Evolutionary conservation across 2,797 vertebrate genomes (phyloP).

Genomic region (Crocidura indochinensis): DNA sequence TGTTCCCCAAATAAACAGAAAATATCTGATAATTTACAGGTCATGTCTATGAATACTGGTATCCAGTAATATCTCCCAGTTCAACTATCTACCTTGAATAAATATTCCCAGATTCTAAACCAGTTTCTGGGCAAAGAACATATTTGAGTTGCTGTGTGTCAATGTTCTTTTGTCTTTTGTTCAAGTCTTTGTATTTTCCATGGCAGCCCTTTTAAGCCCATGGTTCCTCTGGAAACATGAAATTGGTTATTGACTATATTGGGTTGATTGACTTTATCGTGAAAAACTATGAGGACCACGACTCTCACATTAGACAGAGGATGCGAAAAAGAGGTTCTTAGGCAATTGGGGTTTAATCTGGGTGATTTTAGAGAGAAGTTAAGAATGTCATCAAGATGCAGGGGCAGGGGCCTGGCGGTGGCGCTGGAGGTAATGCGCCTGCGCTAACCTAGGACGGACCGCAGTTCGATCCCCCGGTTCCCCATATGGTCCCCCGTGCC

Average conservation of each 20-base stretch:
- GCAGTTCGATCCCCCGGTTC: too few species aligned
- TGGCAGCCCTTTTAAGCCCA: background rate
- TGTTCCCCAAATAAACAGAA: too few species aligned
- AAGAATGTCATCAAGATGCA: background rate
- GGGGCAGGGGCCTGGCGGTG: too few species aligned
- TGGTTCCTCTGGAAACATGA: background rate
- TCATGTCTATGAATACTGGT: background rate
- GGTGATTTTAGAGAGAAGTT: background rate
- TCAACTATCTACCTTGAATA: background rate
- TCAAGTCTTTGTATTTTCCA: background rate
- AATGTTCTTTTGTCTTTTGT: background rate
- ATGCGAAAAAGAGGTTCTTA: background rate
- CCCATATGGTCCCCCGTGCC: too few species aligned
- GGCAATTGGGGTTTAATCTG: too few species aligned
- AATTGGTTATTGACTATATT: background rate
- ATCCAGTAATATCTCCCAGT: slow-evolving; percentile 5
- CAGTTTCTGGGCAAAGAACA: slow-evolving; percentile 7
- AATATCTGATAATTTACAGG: background rate
- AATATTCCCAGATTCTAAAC: background rate
- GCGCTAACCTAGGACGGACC: too few species aligned
- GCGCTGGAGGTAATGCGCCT: too few species aligned
- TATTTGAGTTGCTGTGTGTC: background rate
- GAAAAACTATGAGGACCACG: background rate
- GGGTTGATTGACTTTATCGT: background rate
- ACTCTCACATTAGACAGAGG: background rate